phyloP scores from a whole-genome alignment of 2,888 invertebrate species.

The Amphiduros pacificus region DNA sequence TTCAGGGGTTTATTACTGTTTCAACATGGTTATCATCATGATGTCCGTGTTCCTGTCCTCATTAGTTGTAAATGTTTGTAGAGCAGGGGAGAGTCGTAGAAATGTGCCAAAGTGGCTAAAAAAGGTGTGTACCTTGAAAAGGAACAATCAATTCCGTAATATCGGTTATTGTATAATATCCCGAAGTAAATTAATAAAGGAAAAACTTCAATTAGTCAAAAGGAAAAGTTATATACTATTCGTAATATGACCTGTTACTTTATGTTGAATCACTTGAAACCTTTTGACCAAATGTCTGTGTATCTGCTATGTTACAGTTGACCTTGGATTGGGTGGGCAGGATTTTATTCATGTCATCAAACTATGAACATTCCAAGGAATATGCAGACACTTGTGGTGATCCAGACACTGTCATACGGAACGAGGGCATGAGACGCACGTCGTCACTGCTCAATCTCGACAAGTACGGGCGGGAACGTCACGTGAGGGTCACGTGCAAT shows the following conservation, averaged over 20 bases:
- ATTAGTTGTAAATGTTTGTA: constrained; percentile 20
- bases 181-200: no score
- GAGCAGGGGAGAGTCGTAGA: constrained; percentile 14
- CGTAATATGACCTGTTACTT: no score
- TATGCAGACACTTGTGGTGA: no score
- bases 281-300: not conserved
- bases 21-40: constrained; percentile 27
- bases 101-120: constrained; percentile 19
- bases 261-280: no score
- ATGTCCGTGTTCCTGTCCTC: constrained; percentile 24
- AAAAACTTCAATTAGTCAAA: no score
- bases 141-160: no score
- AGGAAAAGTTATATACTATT: no score
- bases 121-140: constrained; percentile 3
- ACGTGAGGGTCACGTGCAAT: no score
- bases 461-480: no score
- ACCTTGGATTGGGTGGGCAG: constrained; percentile 1
- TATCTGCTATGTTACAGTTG: not conserved
- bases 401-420: constrained; percentile 2
- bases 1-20: constrained; percentile 24
- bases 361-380: not conserved
- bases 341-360: not conserved
- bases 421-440: not conserved
- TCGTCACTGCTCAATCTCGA: no score
- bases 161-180: no score